Evolutionary conservation across 2,888 invertebrate genomes (phyloP).

Genomic region (Caenorhabditis becei): DNA sequence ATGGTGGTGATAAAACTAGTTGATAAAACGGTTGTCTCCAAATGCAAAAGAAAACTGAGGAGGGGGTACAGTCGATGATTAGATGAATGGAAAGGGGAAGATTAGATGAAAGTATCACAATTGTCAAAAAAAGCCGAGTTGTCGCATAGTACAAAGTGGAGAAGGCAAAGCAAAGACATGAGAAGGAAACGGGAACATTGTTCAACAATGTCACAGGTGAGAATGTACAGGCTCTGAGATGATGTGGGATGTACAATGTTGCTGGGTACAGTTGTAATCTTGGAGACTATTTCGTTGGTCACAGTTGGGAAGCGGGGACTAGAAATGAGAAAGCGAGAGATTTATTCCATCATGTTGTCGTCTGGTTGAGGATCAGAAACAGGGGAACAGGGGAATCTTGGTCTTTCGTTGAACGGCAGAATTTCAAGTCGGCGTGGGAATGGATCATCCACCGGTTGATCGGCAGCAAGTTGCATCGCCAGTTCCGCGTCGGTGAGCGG

Average conservation of each 20-base stretch:
- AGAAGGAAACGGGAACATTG: neutral
- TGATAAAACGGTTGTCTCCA: constrained; percentile 10
- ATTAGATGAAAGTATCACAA: neutral
- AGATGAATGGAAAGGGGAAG: neutral
- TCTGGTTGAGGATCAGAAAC: constrained; percentile 25
- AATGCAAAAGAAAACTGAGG: constrained; percentile 1
- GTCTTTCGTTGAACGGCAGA: constrained; percentile 22
- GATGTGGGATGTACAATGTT: neutral
- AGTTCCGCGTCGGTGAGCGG: constrained; percentile 26
- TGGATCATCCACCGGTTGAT: constrained; percentile 45
- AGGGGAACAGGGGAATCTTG: constrained; percentile 13
- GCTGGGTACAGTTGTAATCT: neutral
- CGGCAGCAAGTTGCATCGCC: constrained; percentile 8
- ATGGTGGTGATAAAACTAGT: constrained; percentile 61
- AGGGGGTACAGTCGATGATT: neutral
- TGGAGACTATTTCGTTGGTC: neutral
- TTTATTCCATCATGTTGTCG: constrained; percentile 49
- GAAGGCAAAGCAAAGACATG: neutral
- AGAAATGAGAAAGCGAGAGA: neutral
- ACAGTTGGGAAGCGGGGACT: neutral
- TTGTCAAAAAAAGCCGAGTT: neutral
- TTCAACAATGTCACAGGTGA: neutral
- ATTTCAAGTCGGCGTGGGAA: constrained; percentile 10
- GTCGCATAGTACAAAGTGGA: neutral
- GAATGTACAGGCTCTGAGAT: neutral